Evolutionary conservation across 2,113 vertebrate genomes (phyloP), one percentile per base, ranked within the genome.

Genomic region (Gorsachius goisagi): DNA sequence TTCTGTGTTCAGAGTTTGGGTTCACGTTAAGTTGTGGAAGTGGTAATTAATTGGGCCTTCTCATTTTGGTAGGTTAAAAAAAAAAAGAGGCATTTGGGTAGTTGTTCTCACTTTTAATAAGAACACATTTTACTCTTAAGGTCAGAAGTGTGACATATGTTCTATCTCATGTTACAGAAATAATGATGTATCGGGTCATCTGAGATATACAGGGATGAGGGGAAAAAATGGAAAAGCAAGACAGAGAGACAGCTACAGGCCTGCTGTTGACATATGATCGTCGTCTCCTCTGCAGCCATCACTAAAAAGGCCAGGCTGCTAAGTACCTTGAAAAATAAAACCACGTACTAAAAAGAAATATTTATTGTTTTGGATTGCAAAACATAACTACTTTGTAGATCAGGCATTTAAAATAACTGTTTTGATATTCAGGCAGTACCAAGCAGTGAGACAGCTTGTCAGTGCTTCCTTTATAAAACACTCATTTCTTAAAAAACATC

Each of bases 391-490:
- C 83, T 75, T 66, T 89, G 66, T 77, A 79, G 41, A 78, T 74
- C 33, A 90, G 50, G 69, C 49, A 74, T 95, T 95, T 88, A 67
- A 92, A 97, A 88, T 84, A 90, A 68, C 62, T 91, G 82, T 71
- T 92, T 93, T 97, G 85, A 81, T 96, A 97, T 97, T 92, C 94
- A 90, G 69, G 73, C 74, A 76, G 30, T 56, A 67, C 24, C 83
- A 76, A 86, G 67, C 59, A 92, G 49, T 24, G n/a, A 97, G 93
- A 95, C 93, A 96, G 90, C 89, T 71, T 93, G 89, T 93, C 92
- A 95, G 68, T 81, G 74, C 56, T 93, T 92, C 35, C 76, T 82
- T 93, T 90, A 71, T 63, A 92, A 94, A 94, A 80, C 41, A 63
- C 75, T 59, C 20, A 30, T 76, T 85, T 80, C 79, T 89, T 88